Base-by-base conservation (phyloP, 64 coral and sea anemone genomes). In the Dendronephthya gigantea region DNA sequence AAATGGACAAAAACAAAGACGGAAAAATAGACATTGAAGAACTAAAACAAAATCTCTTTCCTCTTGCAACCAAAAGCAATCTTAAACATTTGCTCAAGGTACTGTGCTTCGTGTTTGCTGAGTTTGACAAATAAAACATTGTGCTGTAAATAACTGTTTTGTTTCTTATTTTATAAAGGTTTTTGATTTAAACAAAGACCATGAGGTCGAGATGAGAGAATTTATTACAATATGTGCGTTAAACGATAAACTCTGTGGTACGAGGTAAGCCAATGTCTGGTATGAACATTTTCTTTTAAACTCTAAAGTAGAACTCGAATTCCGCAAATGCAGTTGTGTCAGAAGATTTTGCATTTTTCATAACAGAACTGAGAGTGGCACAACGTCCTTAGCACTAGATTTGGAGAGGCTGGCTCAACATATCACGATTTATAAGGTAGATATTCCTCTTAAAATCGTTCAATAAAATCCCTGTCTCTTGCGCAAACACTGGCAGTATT, bases 161-260 rank as follows among this genome's bases (percentile, higher is more conserved):
- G 41, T 45, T 45, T 45, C 4, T 27, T 62, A 23, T 7, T 35
- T 74, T 37, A 59, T 91, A 50, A 31, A 98, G 95, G 95, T 98
- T 32, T 98, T 98, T 85, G 95, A 98, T 51, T 51, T 98, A 40
- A 98, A 98, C 90, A 98, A 98, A 86, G 95, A 98, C 35, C 75
- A 90, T 49, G 91, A 87, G 5, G 82, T 98, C 10, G 95, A 98
- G 36, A 89, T 88, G 58, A 88, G 95, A 50, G 95, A 98, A 83
- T 98, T 98, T 82, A 88, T 88, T 7, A 92, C 95, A 39, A 98
- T 98, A 37, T 98, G 95, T 45, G 92, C 89, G n/a, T 88, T 98
- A 40, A 98, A 98, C 41, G 95, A 98, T 56, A 89, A 86, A 68
- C 88, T 98, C n/a, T 68, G 87, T 38, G 95, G 95, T 43, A 66